Evolutionary conservation across 2,113 vertebrate species (phyloP), one percentile per base, ranked within the genome.

Genomic region (Triplophysa tibetana): DNA sequence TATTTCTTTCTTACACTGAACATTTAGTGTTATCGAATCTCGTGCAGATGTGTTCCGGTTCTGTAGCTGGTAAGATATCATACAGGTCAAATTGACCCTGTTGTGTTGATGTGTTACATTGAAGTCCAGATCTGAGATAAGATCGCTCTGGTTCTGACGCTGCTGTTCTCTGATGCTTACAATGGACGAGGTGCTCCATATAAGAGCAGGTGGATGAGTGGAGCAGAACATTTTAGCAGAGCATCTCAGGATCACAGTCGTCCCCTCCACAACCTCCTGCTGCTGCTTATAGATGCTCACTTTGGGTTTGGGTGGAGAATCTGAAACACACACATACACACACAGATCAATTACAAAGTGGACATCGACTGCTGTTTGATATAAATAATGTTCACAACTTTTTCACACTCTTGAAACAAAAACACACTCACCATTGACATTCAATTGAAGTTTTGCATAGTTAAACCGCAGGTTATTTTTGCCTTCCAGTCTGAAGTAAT

Each of bases 101-200:
- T 83, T 70, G 54, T 75, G 77, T 13, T 29, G 64, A 21, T 64
- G 77, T 56, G 76, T 61, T 56, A 61, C 21, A 14, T 2, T 83
- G 70, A 83, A 83, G 63, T 56, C 69, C 64, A 83, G 64, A 50
- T 75, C 29, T 58, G 81, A 79, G 64, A 67, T 75, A 9, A 79
- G 33, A 11, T 66, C 23, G 54, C 24, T 23, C 23, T 75, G 65
- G 7, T 2, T 16, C 26, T 56, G 24, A n/a, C 6, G 14, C 29
- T 56, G 7, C 3, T 24, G 67, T 64, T 4, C 67, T 9, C 12
- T 66, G 65, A 76, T 8, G 26, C 2, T 75, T 3, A 26, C n/a
- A 19, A 13, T 38, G 26, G 52, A 41, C 50, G 52, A 24, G 2
- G 38, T 43, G 76, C 48, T 83, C 81, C 77, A 79, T 48, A 29